Evolutionary conservation across 1,140 invertebrate species (phyloP), one percentile per base, ranked within the genome.

Genomic region (Drosophila ogumai): DNA sequence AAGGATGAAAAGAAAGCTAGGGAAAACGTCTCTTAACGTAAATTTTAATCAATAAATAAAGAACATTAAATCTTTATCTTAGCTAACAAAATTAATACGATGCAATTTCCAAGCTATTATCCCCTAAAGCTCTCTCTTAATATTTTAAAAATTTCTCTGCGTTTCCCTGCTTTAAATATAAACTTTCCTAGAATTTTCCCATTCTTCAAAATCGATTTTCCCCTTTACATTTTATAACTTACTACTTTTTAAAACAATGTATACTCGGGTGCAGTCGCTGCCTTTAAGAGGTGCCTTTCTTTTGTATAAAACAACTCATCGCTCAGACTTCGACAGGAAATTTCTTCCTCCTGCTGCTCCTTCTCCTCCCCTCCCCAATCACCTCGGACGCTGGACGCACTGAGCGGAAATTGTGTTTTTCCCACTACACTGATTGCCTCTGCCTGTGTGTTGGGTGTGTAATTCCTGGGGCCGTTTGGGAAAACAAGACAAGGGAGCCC

Each of bases 401-500:
- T 12, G 56, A 17, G 71, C 56, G 71, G 68, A 74, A 74, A 74
- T 74, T 74, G 71, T 74, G 40, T 55, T 55, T 54, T 63, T 31
- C 69, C 69, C 43, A 71, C 65, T 34, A 49, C 65, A 50, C 65
- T 71, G 68, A 72, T 71, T 63, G 71, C n/a, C 43, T 6, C 43
- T 19, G 49, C 25, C 12, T 34, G 46, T 12, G 36, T 55, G 50
- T 44, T 38, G 52, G 54, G 44, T 36, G 47, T 73, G 67, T 73
- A 59, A 73, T 59, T 50, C 69, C 32, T 19, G 28, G 36, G 52
- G 22, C 52, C 44, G 22, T 28, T 28, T 72, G 68, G 69, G 67
- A 59, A 72, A 72, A 73, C 69, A 73, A 72, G 67, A 72, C 67
- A 72, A 61, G 68, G 52, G 34, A 72, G 38, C 47, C 55, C 43